Evolutionary conservation across 2,113 vertebrate species (phyloP).

Genomic region (Tachycineta bicolor): DNA sequence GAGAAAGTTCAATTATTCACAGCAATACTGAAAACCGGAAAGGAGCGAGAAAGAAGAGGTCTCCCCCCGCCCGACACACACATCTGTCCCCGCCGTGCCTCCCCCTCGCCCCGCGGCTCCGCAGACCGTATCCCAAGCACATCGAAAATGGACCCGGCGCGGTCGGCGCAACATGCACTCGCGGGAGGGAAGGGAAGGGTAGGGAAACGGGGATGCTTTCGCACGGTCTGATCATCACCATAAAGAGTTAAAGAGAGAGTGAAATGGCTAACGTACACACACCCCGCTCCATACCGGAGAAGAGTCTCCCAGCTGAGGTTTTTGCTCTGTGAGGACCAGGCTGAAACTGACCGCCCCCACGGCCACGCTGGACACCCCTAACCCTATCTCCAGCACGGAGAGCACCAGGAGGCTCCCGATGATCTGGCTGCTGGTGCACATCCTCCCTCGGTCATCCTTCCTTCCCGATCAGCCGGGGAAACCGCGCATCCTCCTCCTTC

Average conservation of each 20-base stretch:
- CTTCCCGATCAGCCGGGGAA: slow-evolving; percentile 76
- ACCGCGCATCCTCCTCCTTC: slow-evolving; percentile 54
- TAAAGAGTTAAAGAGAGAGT: slow-evolving; percentile 83
- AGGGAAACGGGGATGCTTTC: neutral
- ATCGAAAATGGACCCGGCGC: neutral
- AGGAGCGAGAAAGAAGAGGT: neutral
- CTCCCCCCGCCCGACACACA: neutral
- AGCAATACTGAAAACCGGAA: neutral
- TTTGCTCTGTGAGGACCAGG: slow-evolving; percentile 84
- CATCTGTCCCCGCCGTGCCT: neutral
- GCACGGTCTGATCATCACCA: slow-evolving; percentile 59
- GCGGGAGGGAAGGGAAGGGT: neutral
- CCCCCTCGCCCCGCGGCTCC: neutral
- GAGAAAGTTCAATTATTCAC: slow-evolving; percentile 48
- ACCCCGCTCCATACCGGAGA: slow-evolving; percentile 99
- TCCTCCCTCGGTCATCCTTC: slow-evolving; percentile 92
- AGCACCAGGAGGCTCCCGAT: slow-evolving; percentile 96
- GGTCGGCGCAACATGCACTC: slow-evolving; percentile 19
- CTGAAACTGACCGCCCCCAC: slow-evolving; percentile 95
- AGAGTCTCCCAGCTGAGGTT: slow-evolving; percentile 94
- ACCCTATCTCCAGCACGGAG: slow-evolving; percentile 96
- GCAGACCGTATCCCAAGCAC: slow-evolving; percentile 12
- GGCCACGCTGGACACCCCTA: slow-evolving; percentile 96
- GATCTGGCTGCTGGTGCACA: slow-evolving; percentile 98
- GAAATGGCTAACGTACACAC: slow-evolving; percentile 94